Evolutionary conservation across 2,797 vertebrate species (phyloP).

Genomic region (Channa striata): DNA sequence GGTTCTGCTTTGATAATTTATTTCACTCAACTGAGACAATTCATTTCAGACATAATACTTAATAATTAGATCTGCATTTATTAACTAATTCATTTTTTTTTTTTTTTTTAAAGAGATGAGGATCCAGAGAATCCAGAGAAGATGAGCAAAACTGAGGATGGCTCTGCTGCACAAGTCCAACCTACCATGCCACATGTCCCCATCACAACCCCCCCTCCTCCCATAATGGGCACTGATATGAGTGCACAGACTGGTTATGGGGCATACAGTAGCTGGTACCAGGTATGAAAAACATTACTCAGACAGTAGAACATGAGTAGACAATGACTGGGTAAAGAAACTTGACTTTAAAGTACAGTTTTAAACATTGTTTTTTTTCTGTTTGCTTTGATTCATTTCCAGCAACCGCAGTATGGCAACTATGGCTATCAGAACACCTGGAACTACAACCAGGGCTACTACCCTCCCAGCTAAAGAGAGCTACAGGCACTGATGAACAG

Average conservation of each 20-base stretch:
- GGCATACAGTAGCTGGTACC: constrained; percentile 86
- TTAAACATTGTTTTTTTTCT: not conserved
- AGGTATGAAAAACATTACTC: constrained; percentile 72
- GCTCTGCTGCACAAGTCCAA: constrained; percentile 61
- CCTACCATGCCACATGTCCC: constrained; percentile 75
- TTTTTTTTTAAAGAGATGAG: no score
- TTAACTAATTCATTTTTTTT: not conserved
- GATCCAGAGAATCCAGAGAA: constrained; percentile 84
- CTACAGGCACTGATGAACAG: constrained; percentile 24
- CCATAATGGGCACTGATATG: constrained; percentile 77
- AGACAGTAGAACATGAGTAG: not conserved
- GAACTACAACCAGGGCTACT: constrained; percentile 89
- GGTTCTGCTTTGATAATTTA: no score
- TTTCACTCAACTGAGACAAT: no score
- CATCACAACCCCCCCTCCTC: constrained; percentile 81
- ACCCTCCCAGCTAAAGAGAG: constrained; percentile 82
- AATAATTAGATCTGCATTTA: not conserved
- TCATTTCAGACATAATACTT: no score
- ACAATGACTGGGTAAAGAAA: not conserved
- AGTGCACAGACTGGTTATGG: constrained; percentile 73
- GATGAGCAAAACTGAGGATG: constrained; percentile 78
- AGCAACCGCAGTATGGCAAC: constrained; percentile 84
- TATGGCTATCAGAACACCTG: constrained; percentile 87
- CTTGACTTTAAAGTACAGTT: not conserved
- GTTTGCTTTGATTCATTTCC: constrained; percentile 9